A percentile compares a stretch with the other conserved stretches of the same genome.
These are phyloP conservation scores for Engystomops pustulosus DNA, from an alignment of 2,113 vertebrate species.

Conservation along the genomic window DNA sequence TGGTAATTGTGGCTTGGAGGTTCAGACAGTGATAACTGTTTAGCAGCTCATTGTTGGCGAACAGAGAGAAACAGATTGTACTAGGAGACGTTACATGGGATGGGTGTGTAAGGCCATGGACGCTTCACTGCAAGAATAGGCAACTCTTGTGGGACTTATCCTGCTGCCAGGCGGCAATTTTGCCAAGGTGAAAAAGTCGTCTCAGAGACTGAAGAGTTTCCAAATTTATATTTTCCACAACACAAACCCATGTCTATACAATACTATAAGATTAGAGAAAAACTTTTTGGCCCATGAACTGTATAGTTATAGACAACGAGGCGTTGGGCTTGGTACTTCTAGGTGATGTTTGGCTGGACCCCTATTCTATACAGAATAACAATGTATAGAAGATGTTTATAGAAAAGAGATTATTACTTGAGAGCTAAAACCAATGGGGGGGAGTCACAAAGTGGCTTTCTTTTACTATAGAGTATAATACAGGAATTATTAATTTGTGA, in stretches of 20 bases:
- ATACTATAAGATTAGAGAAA: not conserved
- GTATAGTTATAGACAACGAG: no score
- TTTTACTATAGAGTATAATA: no score
- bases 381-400: no score
- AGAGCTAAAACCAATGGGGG: no score
- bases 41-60: not conserved
- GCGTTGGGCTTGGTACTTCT: no score
- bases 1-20: not conserved
- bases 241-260: not conserved
- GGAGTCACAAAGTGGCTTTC: no score
- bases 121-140: constrained; percentile 16
- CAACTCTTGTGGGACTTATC: not conserved
- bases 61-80: constrained; percentile 34
- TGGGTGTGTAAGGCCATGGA: constrained; percentile 17
- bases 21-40: constrained; percentile 36
- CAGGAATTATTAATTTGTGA: no score
- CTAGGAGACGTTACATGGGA: not conserved
- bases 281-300: not conserved
- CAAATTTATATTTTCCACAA: not conserved
- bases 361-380: no score
- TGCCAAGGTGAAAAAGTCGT: not conserved
- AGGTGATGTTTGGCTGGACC: no score
- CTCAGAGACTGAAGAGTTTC: not conserved
- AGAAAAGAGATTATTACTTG: no score
- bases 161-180: not conserved